Evolutionary conservation across 1,140 invertebrate genomes (phyloP), one percentile per base, ranked within the genome.

Genomic region (Homalodisca vitripennis): DNA sequence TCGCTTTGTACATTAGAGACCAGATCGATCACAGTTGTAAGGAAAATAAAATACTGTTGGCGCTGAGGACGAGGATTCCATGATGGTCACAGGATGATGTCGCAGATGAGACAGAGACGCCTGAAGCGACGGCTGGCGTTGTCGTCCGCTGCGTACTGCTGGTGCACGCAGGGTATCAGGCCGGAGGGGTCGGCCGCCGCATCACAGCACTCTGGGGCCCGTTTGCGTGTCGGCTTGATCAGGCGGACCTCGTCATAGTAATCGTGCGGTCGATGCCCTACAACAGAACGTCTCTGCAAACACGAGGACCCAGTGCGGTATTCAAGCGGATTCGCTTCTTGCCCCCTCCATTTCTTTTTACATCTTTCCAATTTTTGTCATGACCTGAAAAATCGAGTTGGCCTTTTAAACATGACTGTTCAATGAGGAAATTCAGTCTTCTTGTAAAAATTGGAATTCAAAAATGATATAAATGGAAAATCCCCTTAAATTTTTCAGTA

Each of bases 11-110:
- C 62, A 41, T 26, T 14, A 34, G 32, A 41, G 62, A 64, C 32
- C 62, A 64, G 30, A 64, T n/a, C 12, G 27, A 64, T 41, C 30
- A 64, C 30, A 32, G 55, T 60, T n/a, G 22, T n/a, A 20, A 34
- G 30, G 62, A 64, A 41, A 41, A 64, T 32, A 41, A 64, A 64
- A 64, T 64, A 64, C 62, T 64, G 30, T n/a, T n/a, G 62, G 34
- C 62, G 13, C 12, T 3, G 29, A n/a, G 6, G 62, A 22, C 57
- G 57, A 62, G 62, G 32, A 2, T 29, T 20, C 62, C 14, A 34
- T 64, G 24, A 31, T 30, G 47, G 71, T 72, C 71, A 72, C 71
- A 72, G 71, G 71, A 72, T 63, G 64, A 68, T 66, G 53, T 72
- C 71, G 41, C 71, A 72, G 30, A 64, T 47, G 29, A 68, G 41